Base-by-base conservation (phyloP, 2,888 invertebrate species). In the Allacma fusca region DNA sequence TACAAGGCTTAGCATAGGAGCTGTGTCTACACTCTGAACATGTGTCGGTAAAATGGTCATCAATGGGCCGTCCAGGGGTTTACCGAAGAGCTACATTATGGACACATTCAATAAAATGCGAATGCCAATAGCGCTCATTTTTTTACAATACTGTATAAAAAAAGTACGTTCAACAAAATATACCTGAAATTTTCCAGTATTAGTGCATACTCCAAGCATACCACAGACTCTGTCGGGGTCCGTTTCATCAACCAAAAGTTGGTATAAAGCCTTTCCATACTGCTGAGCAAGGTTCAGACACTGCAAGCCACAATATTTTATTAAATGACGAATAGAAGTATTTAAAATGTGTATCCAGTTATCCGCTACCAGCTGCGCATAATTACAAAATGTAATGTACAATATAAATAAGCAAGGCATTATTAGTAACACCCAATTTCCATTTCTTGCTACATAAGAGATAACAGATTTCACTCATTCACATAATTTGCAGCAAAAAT, bases 231-330 rank as follows among this genome's bases (percentile, higher is more conserved):
- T 88, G 67, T 90, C 89, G 0, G 92, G 90, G 85, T 95, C 89
- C 81, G 96, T 86, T 82, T 91, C 91, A 12, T 90, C 88, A 0
- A 91, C 89, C 7, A 96, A 87, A 84, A 90, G 92, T 50, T 90
- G 86, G 86, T 96, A 96, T 79, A 94, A 89, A 24, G 90, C 86
- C 0, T 90, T 89, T 85, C 93, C 94, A 87, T 95, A 96, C 84
- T 95, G 89, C 77, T 94, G 91, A 0, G 94, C 94, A 59, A 95
- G 88, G 78, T 90, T 89, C 1, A 91, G 87, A 85, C 96, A 96
- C 88, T 86, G 83, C n/a, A n/a, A n/a, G n/a, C n/a, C n/a, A n/a
- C n/a, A n/a, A n/a, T n/a, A n/a, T n/a, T n/a, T n/a, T n/a, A n/a
- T n/a, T n/a, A n/a, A n/a, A n/a, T n/a, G n/a, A n/a, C n/a, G n/a